Conservation (phyloP, 2,888 invertebrate genomes). For the Asteroscopus sphinx region DNA sequence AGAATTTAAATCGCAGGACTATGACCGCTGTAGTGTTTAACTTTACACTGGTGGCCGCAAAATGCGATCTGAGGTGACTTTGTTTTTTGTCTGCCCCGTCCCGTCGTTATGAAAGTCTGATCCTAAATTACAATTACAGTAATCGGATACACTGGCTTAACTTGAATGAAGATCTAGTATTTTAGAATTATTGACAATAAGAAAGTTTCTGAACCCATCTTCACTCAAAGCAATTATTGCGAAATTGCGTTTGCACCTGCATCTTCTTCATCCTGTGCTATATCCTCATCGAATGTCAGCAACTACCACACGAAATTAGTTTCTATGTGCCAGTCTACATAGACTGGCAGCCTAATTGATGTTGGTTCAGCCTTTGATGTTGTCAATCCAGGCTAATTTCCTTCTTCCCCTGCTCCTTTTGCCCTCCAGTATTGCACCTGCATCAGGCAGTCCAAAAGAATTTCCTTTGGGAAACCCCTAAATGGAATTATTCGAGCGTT, state of each 20-base stretch:
- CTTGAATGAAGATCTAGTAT: conserved; percentile 20
- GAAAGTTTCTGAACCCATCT: conserved; percentile 6
- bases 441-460: background rate
- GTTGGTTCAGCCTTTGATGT: too few relatives aligned
- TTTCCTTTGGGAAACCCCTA: conserved; percentile 22
- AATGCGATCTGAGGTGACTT: conserved; percentile 16
- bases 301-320: too few relatives aligned
- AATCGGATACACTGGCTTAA: conserved; percentile 10
- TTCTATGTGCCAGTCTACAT: too few relatives aligned
- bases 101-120: conserved; percentile 17
- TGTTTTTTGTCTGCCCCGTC: conserved; percentile 26
- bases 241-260: background rate
- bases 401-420: too few relatives aligned
- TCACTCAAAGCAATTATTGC: background rate
- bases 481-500: conserved; percentile 15
- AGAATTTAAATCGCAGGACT: background rate
- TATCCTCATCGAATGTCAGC: too few relatives aligned
- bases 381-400: too few relatives aligned
- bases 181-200: conserved; percentile 21
- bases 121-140: conserved; percentile 22
- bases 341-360: too few relatives aligned
- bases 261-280: too few relatives aligned
- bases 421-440: too few relatives aligned
- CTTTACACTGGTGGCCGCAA: conserved; percentile 12
- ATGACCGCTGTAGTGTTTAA: background rate